Percentiles rank a stretch among this genome's conserved stretches.
Conservation (phyloP, 2,888 invertebrate genomes). For the Salticus scenicus region DNA sequence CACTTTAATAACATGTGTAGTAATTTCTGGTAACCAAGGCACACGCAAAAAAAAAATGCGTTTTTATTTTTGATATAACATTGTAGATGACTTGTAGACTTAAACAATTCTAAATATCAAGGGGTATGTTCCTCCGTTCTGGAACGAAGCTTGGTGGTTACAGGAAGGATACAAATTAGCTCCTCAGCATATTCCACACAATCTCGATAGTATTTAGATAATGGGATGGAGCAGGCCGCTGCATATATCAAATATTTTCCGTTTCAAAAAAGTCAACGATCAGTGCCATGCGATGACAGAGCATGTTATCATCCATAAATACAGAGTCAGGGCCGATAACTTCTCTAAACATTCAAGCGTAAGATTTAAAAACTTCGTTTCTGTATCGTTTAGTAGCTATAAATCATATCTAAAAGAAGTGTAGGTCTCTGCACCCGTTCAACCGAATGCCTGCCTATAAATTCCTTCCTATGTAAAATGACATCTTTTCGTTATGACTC, state of each 20-base stretch:
- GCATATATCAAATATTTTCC: not conserved
- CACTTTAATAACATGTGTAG: too few relatives aligned
- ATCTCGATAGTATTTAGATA: conserved; percentile 9
- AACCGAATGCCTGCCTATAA: not conserved
- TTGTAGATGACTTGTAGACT: too few relatives aligned
- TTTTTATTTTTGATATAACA: too few relatives aligned
- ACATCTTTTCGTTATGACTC: too few relatives aligned
- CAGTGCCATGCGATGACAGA: not conserved
- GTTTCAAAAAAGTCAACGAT: conserved; percentile 8
- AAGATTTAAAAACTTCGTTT: not conserved
- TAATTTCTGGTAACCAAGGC: too few relatives aligned
- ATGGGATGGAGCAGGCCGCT: not conserved
- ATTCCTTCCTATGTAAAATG: too few relatives aligned
- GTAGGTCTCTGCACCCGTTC: not conserved
- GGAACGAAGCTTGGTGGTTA: not conserved
- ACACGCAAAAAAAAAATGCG: too few relatives aligned
- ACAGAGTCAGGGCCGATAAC: not conserved
- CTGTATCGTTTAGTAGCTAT: not conserved
- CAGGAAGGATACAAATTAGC: not conserved
- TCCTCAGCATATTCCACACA: conserved; percentile 18
- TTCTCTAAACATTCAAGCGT: not conserved
- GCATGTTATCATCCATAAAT: conserved; percentile 17
- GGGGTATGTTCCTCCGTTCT: not conserved
- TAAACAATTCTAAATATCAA: not conserved
- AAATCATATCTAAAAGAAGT: not conserved